Percentiles rank a stretch among this genome's conserved stretches.
These are phyloP conservation scores for Penaeus japonicus DNA, from an alignment of 1,140 invertebrate genomes.

Conservation along the genomic window DNA sequence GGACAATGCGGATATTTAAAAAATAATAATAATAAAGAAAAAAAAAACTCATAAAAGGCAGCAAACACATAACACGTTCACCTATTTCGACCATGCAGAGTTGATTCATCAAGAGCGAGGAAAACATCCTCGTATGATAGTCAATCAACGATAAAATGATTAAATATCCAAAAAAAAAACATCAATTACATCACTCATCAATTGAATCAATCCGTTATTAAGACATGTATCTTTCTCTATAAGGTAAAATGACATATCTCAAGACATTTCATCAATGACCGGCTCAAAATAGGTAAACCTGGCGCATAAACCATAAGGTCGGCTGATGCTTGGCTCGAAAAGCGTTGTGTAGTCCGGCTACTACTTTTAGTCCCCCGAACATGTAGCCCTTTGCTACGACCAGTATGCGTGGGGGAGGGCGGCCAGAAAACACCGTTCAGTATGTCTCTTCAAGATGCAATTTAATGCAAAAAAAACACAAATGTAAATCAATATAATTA, in stretches of 20 bases:
- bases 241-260: too few relatives aligned
- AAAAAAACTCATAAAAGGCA: background rate
- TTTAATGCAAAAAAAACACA: background rate
- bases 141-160: background rate
- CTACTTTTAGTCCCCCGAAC: background rate
- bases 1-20: too few relatives aligned
- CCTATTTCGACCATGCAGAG: slow-evolving; percentile 4
- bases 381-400: too few relatives aligned
- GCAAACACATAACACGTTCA: slow-evolving; percentile 7
- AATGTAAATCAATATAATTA: background rate
- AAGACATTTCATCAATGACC: too few relatives aligned
- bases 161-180: background rate
- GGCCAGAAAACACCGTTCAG: background rate
- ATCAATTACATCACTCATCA: too few relatives aligned
- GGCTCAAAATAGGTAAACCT: background rate
- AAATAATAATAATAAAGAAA: background rate
- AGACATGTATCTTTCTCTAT: too few relatives aligned
- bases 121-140: background rate
- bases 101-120: background rate
- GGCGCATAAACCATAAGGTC: background rate
- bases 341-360: too few relatives aligned
- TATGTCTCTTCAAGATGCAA: background rate
- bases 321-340: background rate
- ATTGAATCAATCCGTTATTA: too few relatives aligned
- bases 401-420: background rate